These are phyloP conservation scores for Perognathus longimembris DNA, from an alignment of 2,113 vertebrate species.

Conservation along the genomic window DNA sequence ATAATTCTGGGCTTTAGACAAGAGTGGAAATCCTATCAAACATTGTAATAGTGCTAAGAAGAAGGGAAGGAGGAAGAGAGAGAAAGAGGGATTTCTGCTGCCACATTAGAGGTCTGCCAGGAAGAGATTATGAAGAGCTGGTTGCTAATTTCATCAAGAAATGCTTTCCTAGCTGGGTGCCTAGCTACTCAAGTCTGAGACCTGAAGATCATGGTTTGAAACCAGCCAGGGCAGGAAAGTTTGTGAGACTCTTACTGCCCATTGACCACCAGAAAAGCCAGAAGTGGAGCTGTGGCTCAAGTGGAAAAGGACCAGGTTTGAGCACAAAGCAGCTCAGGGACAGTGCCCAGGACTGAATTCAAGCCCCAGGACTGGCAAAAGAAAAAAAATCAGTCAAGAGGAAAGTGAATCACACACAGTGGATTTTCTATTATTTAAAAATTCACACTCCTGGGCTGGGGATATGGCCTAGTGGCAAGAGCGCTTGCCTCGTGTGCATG, in stretches of 20 bases:
- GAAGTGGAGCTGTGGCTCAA: no score
- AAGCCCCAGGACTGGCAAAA: no score
- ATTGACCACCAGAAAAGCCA: no score
- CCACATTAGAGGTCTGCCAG: background rate
- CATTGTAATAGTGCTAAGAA: background rate
- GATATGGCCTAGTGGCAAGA: no score
- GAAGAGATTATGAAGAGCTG: background rate
- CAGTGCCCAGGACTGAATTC: no score
- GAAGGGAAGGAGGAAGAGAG: background rate
- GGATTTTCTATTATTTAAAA: background rate
- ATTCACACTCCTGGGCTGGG: constrained; percentile 17
- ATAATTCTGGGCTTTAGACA: background rate
- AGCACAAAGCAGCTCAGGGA: no score
- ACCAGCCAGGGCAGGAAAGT: no score
- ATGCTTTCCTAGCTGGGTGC: background rate
- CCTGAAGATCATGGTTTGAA: no score
- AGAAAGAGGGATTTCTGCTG: background rate
- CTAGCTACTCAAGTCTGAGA: no score
- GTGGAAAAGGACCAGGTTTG: no score
- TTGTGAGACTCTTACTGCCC: no score
- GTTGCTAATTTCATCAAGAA: constrained; percentile 21
- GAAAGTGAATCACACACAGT: background rate
- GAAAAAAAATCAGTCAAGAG: background rate
- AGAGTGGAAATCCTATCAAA: background rate
- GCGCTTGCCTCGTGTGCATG: no score